Evolutionary conservation across 2,888 invertebrate genomes (phyloP).

Genomic region (Sclerodermus sp.): DNA sequence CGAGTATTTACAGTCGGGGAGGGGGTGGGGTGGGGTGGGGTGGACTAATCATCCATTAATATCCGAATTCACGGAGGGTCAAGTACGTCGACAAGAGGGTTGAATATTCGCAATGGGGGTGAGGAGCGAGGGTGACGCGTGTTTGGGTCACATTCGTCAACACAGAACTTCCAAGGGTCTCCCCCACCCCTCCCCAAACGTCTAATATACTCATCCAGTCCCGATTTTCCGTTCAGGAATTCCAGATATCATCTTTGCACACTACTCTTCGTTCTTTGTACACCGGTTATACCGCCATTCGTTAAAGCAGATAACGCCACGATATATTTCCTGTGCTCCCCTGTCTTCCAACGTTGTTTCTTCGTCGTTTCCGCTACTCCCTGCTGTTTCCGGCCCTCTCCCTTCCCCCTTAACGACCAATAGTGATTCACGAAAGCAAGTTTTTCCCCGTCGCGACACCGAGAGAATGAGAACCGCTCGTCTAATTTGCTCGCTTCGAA

Average conservation of each 20-base stretch:
- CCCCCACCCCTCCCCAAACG: slow-evolving; percentile 12
- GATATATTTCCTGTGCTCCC: too few relatives aligned
- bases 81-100: slow-evolving; percentile 33
- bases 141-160: slow-evolving; percentile 46
- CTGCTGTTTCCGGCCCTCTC: slow-evolving; percentile 8
- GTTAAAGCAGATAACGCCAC: too few relatives aligned
- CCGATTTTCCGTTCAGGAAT: slow-evolving; percentile 5
- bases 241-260: background rate
- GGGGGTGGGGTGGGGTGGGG: too few relatives aligned
- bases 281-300: too few relatives aligned
- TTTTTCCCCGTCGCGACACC: slow-evolving; percentile 1
- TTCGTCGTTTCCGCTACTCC: slow-evolving; percentile 13
- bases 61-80: slow-evolving; percentile 19
- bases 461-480: slow-evolving; percentile 5
- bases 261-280: too few relatives aligned
- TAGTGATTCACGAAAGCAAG: too few relatives aligned
- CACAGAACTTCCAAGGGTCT: slow-evolving; percentile 28
- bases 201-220: slow-evolving; percentile 45
- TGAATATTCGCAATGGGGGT: slow-evolving; percentile 39
- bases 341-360: too few relatives aligned
- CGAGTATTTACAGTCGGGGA: too few relatives aligned
- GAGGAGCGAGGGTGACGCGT: slow-evolving; percentile 33
- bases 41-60: background rate
- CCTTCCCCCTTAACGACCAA: background rate
- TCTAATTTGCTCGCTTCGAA: slow-evolving; percentile 3